These are phyloP conservation scores for Ommatoiulus sabulosus DNA, from an alignment of 2,888 invertebrate genomes.

Conservation along the genomic window DNA sequence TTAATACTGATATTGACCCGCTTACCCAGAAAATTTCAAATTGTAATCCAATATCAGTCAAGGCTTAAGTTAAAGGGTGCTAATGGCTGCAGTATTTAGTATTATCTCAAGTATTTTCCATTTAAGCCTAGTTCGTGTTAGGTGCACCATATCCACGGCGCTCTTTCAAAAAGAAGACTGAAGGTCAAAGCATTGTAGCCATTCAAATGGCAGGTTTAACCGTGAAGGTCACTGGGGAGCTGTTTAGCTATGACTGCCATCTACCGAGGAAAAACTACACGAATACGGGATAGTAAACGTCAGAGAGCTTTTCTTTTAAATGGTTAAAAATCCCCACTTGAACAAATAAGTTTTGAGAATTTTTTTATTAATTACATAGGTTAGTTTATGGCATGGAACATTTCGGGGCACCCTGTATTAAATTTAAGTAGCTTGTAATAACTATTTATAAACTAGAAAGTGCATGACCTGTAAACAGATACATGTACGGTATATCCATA, in stretches of 20 bases:
- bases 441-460: no score
- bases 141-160: background rate
- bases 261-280: background rate
- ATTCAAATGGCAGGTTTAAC: constrained; percentile 45
- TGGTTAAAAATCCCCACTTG: no score
- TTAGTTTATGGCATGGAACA: no score
- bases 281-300: background rate
- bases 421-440: no score
- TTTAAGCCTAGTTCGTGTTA: background rate
- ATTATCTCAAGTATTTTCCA: constrained; percentile 9
- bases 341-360: no score
- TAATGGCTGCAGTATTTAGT: background rate
- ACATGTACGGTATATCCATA: no score
- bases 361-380: no score
- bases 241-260: background rate
- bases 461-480: no score
- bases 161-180: constrained; percentile 46
- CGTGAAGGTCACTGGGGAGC: background rate
- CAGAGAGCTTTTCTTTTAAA: no score
- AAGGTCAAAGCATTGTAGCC: background rate
- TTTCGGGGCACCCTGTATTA: no score
- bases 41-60: constrained; percentile 7
- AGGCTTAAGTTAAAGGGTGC: constrained; percentile 1
- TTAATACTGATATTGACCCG: constrained; percentile 17
- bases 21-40: constrained; percentile 14